These are phyloP conservation scores for Lamellibrachia luymesi DNA, from an alignment of 1,140 invertebrate species.

Conservation along the genomic window DNA sequence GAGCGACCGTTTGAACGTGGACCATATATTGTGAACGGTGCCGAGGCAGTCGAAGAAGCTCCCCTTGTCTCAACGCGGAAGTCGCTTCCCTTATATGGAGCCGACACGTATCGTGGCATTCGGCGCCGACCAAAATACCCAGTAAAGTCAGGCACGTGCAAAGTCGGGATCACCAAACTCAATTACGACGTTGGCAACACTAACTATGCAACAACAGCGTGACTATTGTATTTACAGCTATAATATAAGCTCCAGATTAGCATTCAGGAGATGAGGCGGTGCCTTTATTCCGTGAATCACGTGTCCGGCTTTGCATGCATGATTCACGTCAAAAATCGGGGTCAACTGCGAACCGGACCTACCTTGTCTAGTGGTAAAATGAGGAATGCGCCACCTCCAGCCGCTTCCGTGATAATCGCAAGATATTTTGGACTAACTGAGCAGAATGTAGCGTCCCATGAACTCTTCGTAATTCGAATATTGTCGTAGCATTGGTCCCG, in stretches of 20 bases:
- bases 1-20: not conserved
- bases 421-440: constrained; percentile 99
- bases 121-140: not conserved
- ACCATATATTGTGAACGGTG: not conserved
- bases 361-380: constrained; percentile 96
- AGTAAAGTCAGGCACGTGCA: not conserved
- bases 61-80: not conserved
- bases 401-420: constrained; percentile 97
- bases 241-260: not conserved
- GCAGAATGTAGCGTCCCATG: constrained; percentile 98
- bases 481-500: constrained; percentile 99
- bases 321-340: constrained; percentile 4
- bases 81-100: not conserved
- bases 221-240: not conserved
- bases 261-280: not conserved
- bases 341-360: constrained; percentile 38
- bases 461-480: constrained; percentile 95
- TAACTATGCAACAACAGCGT: not conserved
- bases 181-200: not conserved
- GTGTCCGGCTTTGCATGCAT: not conserved
- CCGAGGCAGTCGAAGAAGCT: not conserved
- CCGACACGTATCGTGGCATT: not conserved
- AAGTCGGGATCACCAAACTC: not conserved
- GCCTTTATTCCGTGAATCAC: not conserved
- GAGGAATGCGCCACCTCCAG: constrained; percentile 97